Percentiles rank a stretch among this genome's conserved stretches.
phyloP scores from a whole-genome alignment of 2,113 vertebrate species.

The Eurystomus gularis region DNA sequence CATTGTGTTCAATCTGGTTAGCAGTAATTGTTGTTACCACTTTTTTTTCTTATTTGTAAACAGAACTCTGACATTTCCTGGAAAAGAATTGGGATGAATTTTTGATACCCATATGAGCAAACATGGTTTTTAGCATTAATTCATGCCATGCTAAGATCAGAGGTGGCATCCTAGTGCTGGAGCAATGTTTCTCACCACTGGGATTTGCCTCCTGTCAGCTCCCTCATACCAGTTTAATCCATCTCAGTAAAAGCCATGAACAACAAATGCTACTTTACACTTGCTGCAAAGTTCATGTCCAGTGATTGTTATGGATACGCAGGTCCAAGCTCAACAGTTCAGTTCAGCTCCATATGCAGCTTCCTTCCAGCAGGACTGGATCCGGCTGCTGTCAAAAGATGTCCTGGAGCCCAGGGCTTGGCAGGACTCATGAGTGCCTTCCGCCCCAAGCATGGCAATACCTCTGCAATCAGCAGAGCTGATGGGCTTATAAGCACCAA shows the following conservation, averaged over 20 bases:
- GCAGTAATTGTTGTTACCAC: background rate
- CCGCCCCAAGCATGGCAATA: background rate
- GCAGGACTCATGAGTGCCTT: background rate
- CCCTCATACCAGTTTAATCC: background rate
- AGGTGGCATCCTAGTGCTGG: background rate
- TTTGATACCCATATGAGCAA: background rate
- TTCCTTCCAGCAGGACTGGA: background rate
- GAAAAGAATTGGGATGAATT: background rate
- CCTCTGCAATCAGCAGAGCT: fast-evolving
- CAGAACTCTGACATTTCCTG: background rate
- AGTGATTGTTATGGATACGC: background rate
- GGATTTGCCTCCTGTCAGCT: background rate
- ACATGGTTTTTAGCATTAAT: background rate
- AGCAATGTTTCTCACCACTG: background rate
- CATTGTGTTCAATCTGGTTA: background rate
- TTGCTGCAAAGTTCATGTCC: background rate
- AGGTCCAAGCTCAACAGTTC: background rate
- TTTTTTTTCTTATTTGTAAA: background rate
- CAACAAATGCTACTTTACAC: background rate
- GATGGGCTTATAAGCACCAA: background rate
- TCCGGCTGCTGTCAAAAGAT: background rate
- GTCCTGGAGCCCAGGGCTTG: background rate
- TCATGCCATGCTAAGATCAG: background rate
- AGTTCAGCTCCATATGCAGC: background rate
- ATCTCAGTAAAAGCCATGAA: background rate